Base-by-base conservation (phyloP, 1,140 invertebrate species). In the Neotoxoptera formosana region DNA sequence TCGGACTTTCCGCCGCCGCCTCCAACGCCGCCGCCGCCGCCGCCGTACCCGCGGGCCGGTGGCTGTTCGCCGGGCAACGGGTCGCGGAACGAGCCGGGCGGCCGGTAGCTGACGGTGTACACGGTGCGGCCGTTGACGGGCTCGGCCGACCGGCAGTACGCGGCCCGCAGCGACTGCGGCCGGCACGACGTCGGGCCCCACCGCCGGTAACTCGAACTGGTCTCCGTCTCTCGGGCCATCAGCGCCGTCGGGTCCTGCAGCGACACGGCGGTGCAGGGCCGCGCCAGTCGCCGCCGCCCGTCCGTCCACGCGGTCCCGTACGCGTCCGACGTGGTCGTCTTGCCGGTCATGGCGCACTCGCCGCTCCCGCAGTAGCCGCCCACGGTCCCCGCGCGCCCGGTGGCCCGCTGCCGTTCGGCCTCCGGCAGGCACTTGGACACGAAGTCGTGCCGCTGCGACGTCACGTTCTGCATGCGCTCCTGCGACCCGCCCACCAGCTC, bases 391-490 rank as follows among this genome's bases (percentile, higher is more conserved):
- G 20, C 0, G 4, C 60, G 41, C 7, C 6, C 17, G 17, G 23
- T 17, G 17, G 25, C 9, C 41, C 34, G 60, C 11, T 30, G 25
- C 1, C 34, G 41, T 9, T 53, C 51, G 6, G 41, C 34, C 11
- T 36, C 34, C 23, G 36, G 30, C 36, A 60, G 3, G 7, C 14
- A 47, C 20, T 91, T 91, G 8, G 36, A 2, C 9, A 76, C 90
- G 41, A 45, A 91, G 30, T 91, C 90, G 41, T 91, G 90, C 20
- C 90, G 51, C 56, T 91, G 90, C 0, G 90, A 91, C 90, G 90
- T 91, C 2, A 91, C 30, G 25, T 45, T 41, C 7, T 91, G 90
- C 56, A 91, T 91, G 36, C 9, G 56, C 7, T 47, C 56, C 0
- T 47, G 17, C 9, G 7, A 1, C 9, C 89, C 90, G 30, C 53